Percentiles rank a stretch among this genome's conserved stretches.
Conservation (phyloP, 2,888 invertebrate genomes). For the Epiblema foenella region DNA sequence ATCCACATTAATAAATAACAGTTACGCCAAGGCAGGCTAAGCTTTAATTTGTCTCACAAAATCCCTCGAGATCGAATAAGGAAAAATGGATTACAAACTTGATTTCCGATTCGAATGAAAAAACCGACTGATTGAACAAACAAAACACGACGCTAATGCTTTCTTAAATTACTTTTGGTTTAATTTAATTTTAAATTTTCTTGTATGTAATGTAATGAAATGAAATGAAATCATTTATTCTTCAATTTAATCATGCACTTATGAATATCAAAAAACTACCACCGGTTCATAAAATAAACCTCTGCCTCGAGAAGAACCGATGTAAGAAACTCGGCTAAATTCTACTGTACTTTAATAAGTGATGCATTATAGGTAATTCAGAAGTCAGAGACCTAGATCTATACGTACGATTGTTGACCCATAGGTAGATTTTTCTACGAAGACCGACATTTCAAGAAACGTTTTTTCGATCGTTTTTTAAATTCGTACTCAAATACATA, state of each 20-base stretch:
- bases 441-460: background rate
- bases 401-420: background rate
- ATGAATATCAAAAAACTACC: too few species aligned
- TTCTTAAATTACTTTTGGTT: constrained; percentile 10
- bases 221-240: too few species aligned
- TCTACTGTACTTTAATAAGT: too few species aligned
- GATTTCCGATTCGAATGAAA: constrained; percentile 35
- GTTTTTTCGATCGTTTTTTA: background rate
- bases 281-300: too few species aligned
- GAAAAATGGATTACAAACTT: constrained; percentile 42
- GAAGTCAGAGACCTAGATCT: too few species aligned
- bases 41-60: constrained; percentile 41
- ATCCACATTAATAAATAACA: constrained; percentile 41
- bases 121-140: constrained; percentile 27
- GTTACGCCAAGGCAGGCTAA: constrained; percentile 35
- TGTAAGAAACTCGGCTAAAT: too few species aligned
- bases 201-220: too few species aligned
- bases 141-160: background rate
- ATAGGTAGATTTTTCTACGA: background rate
- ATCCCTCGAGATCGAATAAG: constrained; percentile 40
- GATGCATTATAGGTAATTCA: too few species aligned
- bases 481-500: background rate
- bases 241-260: too few species aligned
- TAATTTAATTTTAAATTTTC: background rate
- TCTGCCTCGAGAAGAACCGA: too few species aligned